A percentile compares a stretch with the other conserved stretches of the same genome.
phyloP scores from a whole-genome alignment of 1,140 invertebrate species.

The Dufourea novaeangliae region DNA sequence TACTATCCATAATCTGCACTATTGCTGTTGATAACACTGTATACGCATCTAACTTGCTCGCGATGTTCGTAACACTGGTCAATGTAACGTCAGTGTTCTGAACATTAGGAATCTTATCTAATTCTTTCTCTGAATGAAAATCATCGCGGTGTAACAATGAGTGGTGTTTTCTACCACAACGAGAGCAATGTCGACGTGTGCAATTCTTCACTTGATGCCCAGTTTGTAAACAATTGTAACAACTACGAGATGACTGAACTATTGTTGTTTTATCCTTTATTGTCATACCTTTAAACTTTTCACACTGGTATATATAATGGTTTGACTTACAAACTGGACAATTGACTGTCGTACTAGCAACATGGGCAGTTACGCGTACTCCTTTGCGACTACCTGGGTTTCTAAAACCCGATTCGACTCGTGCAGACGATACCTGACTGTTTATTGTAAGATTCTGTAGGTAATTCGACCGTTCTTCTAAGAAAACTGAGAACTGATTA shows the following conservation, averaged over 20 bases:
- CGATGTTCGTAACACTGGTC: not conserved
- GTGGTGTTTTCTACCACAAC: slow-evolving; percentile 21
- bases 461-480: not conserved
- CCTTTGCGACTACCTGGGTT: no score
- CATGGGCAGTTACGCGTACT: not conserved
- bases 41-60: not conserved
- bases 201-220: not conserved
- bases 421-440: not conserved
- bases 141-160: slow-evolving; percentile 40
- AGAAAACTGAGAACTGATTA: not conserved
- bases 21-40: slow-evolving; percentile 7
- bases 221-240: not conserved
- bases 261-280: not conserved
- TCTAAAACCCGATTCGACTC: no score
- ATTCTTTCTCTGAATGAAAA: no score
- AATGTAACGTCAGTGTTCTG: no score
- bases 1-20: not conserved
- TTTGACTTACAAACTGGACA: not conserved
- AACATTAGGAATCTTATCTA: no score
- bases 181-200: not conserved
- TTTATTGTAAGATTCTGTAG: not conserved
- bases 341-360: not conserved
- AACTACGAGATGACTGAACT: not conserved
- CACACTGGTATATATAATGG: not conserved
- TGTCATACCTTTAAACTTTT: not conserved